Percentiles rank a stretch among this genome's conserved stretches.
phyloP scores from a whole-genome alignment of 64 coral and sea anemone genomes.

The Montipora capricornis region DNA sequence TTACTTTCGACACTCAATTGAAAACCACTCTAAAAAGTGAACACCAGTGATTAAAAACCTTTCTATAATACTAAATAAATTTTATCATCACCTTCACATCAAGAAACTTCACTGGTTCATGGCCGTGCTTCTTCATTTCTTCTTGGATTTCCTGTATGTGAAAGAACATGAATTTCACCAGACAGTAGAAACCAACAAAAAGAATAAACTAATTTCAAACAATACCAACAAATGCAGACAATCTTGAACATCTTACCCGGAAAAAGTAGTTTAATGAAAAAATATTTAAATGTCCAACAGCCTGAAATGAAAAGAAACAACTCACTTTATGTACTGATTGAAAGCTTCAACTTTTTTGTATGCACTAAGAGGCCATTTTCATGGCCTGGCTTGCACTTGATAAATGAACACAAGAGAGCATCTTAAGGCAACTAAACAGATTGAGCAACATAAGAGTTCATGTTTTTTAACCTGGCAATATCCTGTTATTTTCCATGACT shows the following conservation, averaged over 20 bases:
- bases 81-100: slow-evolving; percentile 77
- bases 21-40: too few species aligned
- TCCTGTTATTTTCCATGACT: too few species aligned
- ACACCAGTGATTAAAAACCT: too few species aligned
- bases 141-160: slow-evolving; percentile 89
- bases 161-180: not conserved
- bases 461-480: too few species aligned
- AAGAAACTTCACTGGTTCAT: slow-evolving; percentile 97
- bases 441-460: too few species aligned
- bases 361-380: too few species aligned
- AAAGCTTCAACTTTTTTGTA: not conserved
- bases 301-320: slow-evolving; percentile 57
- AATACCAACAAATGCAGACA: too few species aligned
- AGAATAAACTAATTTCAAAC: not conserved
- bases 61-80: not conserved
- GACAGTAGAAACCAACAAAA: not conserved
- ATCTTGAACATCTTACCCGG: slow-evolving; percentile 72
- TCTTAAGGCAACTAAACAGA: too few species aligned
- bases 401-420: too few species aligned
- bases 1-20: too few species aligned
- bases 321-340: not conserved
- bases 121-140: slow-evolving; percentile 96
- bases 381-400: too few species aligned
- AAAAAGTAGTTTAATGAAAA: slow-evolving; percentile 99
- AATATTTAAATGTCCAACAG: slow-evolving; percentile 84